Evolutionary conservation across 2,888 invertebrate species (phyloP), one percentile per base, ranked within the genome.

Genomic region (Mylabris sibirica): DNA sequence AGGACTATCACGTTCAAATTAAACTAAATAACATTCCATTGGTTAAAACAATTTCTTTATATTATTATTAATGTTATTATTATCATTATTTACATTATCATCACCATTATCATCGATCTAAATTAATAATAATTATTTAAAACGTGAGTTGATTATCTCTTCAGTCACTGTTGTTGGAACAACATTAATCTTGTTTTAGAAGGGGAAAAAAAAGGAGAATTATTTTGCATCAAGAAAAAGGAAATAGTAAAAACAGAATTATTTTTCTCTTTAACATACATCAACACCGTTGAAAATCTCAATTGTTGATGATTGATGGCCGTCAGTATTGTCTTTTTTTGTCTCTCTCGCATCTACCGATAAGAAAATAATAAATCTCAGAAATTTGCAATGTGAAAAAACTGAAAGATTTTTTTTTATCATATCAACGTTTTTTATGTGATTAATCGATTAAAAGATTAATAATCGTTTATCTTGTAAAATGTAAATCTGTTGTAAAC

Each of bases 71-170:
- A n/a, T 8, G 30, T 30, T 8, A 30, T 30, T 30, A 30, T 30
- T 30, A 30, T 30, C 8, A 38, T n/a, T n/a, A n/a, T n/a, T n/a
- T n/a, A 38, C 38, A 44, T 44, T 53, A 53, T 53, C 11, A 53
- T 53, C 22, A 53, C 22, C 9, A 53, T 53, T 22, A 53, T 22
- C 49, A 53, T 53, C 49, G 20, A 53, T 53, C 49, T 22, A 53
- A 53, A 53, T 53, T 53, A 53, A 53, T 22, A 22, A 53, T 53
- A 53, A 53, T 53, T 22, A 22, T 53, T 22, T 22, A 11, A 22
- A 22, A 53, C 49, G 49, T 53, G 49, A 53, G 49, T 53, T 22
- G 22, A 53, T 53, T 53, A 53, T 53, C 49, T 20, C n/a, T 30
- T 30, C 30, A 41, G 14, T 22, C n/a, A n/a, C 17, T 44, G 17